These are phyloP conservation scores for Cyclargus thomasi DNA, from an alignment of 1,140 invertebrate genomes.

Conservation along the genomic window DNA sequence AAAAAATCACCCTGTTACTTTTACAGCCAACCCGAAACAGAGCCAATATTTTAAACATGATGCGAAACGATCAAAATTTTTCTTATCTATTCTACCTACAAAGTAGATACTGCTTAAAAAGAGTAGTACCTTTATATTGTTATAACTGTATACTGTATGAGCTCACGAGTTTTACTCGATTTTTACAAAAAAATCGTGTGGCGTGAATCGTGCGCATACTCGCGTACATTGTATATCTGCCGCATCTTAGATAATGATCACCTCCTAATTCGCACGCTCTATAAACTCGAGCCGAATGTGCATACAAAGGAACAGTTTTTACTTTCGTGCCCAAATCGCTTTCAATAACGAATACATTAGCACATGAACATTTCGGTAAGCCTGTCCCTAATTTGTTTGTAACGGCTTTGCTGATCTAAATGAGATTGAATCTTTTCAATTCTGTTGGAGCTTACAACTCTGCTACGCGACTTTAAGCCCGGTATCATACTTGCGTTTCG, in stretches of 20 bases:
- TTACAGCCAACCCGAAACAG: no score
- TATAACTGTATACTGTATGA: not conserved
- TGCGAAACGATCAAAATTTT: no score
- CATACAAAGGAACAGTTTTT: constrained; percentile 28
- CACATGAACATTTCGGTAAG: not conserved
- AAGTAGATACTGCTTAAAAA: no score
- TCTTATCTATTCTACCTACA: no score
- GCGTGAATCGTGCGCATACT: not conserved
- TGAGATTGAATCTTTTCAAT: no score
- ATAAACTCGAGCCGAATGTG: constrained; percentile 26
- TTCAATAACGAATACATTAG: constrained; percentile 6
- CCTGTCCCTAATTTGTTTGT: not conserved
- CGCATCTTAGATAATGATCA: constrained; percentile 5
- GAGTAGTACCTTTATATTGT: no score
- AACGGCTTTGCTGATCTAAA: not conserved
- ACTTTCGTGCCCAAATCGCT: constrained; percentile 24
- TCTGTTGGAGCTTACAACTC: no score
- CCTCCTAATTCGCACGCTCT: constrained; percentile 35
- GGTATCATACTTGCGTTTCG: no score
- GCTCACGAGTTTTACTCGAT: not conserved
- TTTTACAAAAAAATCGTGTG: not conserved
- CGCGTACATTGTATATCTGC: not conserved
- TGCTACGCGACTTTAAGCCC: no score
- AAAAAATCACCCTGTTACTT: no score
- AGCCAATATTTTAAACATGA: no score